Conservation (phyloP, 2,113 vertebrate genomes). For the Dasyprocta punctata region DNA sequence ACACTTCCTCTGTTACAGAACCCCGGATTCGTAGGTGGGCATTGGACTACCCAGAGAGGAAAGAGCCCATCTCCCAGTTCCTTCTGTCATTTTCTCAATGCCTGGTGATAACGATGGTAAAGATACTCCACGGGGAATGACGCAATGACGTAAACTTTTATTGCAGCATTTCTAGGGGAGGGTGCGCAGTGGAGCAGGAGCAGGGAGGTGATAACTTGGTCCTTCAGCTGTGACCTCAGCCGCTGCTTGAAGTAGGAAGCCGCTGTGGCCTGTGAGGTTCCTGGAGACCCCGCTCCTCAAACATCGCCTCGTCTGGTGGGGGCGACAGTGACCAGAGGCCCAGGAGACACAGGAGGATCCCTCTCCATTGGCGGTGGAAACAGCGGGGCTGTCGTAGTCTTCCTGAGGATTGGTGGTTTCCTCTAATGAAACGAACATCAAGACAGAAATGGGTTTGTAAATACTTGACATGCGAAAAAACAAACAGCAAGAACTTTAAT, state of each 20-base stretch:
- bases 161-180: background rate
- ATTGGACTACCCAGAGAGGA: background rate
- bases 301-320: background rate
- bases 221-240: background rate
- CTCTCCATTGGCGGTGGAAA: background rate
- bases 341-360: background rate
- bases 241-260: background rate
- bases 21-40: background rate
- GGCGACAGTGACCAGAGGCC: background rate
- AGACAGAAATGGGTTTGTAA: background rate
- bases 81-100: background rate
- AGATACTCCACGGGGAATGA: background rate
- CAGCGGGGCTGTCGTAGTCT: fast-evolving
- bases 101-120: background rate
- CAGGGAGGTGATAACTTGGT: background rate
- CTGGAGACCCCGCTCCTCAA: background rate
- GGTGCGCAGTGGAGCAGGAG: background rate
- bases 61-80: background rate
- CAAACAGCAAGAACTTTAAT: background rate
- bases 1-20: background rate
- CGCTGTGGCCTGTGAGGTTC: background rate
- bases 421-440: slow-evolving; percentile 37
- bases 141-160: background rate
- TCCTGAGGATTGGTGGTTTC: background rate
- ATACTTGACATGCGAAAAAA: background rate